Conservation (phyloP, 2,797 vertebrate species). For the Peromyscus eremicus region DNA sequence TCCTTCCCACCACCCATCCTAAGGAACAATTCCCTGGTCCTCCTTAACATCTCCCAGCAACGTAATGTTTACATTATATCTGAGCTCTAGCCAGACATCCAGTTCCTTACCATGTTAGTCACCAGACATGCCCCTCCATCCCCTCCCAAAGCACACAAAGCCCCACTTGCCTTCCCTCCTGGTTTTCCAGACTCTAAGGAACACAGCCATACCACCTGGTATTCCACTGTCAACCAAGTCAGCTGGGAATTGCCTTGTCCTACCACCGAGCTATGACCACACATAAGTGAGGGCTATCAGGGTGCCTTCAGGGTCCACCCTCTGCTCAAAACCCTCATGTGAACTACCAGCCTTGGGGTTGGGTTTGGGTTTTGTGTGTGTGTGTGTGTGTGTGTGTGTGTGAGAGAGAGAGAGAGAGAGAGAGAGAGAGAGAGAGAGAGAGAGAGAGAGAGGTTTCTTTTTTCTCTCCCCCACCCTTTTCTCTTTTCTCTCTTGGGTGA, state of each 20-base stretch:
- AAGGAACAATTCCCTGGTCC: not conserved
- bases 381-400: no score
- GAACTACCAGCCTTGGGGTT: not conserved
- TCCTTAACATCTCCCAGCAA: not conserved
- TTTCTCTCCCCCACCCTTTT: not conserved
- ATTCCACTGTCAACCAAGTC: not conserved
- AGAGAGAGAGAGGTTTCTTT: no score
- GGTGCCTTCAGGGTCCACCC: not conserved
- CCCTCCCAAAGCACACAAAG: no score
- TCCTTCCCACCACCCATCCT: not conserved
- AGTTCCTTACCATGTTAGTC: not conserved
- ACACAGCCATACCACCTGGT: not conserved
- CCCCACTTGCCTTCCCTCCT: not conserved
- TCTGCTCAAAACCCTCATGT: not conserved
- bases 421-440: no score
- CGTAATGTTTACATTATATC: not conserved
- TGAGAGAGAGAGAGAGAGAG: no score
- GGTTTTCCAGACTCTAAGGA: not conserved
- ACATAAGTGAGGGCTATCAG: not conserved
- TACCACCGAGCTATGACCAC: not conserved
- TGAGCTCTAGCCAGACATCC: constrained; percentile 2
- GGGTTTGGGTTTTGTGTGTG: not conserved
- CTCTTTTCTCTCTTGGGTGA: not conserved
- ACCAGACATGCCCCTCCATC: not conserved
- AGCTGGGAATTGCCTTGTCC: not conserved